Base-by-base conservation (phyloP, 2,797 vertebrate species). In the Onychomys torridus region DNA sequence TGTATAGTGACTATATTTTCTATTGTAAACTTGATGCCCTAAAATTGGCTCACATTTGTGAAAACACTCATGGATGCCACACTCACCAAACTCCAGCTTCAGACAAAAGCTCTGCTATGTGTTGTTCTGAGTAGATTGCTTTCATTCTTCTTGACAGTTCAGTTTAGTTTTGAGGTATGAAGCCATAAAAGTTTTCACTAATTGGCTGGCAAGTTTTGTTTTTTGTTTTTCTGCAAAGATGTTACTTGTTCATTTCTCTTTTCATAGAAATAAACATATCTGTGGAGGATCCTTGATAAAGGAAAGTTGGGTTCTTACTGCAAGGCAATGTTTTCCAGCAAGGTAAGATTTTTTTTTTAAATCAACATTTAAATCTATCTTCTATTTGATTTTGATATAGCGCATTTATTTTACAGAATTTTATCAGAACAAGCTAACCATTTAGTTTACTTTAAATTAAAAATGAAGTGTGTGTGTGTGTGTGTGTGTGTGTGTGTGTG, bases 221-320 rank as follows among this genome's bases (percentile, higher is more conserved):
- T 67, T 65, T 65, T 46, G 13, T 40, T 40, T 96, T 94, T 90
- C 34, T 90, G 73, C 52, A 83, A 94, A 96, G 92, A 96, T 67
- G 57, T 1, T 94, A 63, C n/a, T 76, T 83, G 29, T 32, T 61
- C 82, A 84, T 37, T 29, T 94, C 82, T 97, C 21, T 75, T 61
- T 89, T 94, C 82, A 81, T 97, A 99, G 99, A 98, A 99, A 99
- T 78, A 98, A 98, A 95, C 99, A 99, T 98, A 99, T 99, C 98
- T 99, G 99, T 67, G 99, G 99, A 89, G 99, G 99, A 34, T 99
- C 99, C 67, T 98, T 99, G 97, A 99, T 99, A 98, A 99, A 99
- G 96, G 99, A 99, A 92, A 98, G 99, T 95, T 99, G 99, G 99
- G 99, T 99, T 90, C 99, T 99, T 97, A 99, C 99, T 25, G 99